Percentiles rank a stretch among this genome's conserved stretches.
These are phyloP conservation scores for Miichthys miiuy DNA, from an alignment of 2,797 vertebrate genomes.

Conservation along the genomic window DNA sequence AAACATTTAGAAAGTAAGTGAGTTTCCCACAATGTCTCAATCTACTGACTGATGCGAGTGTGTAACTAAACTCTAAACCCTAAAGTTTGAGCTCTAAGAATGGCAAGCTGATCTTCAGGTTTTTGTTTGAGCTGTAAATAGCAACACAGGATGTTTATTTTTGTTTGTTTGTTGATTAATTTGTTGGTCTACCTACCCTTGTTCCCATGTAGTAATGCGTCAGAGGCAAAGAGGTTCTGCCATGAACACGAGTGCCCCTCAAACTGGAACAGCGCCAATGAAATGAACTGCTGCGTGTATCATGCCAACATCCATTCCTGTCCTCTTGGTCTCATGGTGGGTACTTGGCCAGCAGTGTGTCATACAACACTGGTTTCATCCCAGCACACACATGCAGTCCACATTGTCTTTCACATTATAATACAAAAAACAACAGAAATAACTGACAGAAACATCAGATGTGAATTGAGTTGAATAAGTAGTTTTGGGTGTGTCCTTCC, in stretches of 20 bases:
- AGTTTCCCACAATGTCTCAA: not conserved
- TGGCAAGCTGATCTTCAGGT: not conserved
- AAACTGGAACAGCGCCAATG: conserved; percentile 83
- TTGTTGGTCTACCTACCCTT: not conserved
- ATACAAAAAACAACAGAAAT: not conserved
- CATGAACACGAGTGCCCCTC: conserved; percentile 80
- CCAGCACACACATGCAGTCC: not conserved
- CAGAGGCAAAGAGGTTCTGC: conserved; percentile 82
- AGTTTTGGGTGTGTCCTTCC: too few species aligned
- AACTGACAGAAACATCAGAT: too few species aligned
- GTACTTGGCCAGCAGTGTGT: conserved; percentile 16
- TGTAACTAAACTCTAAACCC: not conserved
- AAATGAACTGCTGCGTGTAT: conserved; percentile 85
- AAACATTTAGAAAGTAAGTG: not conserved
- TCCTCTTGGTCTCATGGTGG: conserved; percentile 74
- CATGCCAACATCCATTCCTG: conserved; percentile 83
- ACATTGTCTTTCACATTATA: not conserved
- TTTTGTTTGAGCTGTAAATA: conserved; percentile 3
- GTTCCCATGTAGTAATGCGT: conserved; percentile 67
- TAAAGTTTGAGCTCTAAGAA: not conserved
- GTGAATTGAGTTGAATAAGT: too few species aligned
- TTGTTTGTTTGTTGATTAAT: not conserved
- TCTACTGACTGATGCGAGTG: not conserved
- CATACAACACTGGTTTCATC: not conserved
- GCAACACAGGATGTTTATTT: not conserved